A percentile compares a stretch with the other conserved stretches of the same genome.
Evolutionary conservation across 2,888 invertebrate genomes (phyloP).

Genomic region (Therioaphis trifolii): DNA sequence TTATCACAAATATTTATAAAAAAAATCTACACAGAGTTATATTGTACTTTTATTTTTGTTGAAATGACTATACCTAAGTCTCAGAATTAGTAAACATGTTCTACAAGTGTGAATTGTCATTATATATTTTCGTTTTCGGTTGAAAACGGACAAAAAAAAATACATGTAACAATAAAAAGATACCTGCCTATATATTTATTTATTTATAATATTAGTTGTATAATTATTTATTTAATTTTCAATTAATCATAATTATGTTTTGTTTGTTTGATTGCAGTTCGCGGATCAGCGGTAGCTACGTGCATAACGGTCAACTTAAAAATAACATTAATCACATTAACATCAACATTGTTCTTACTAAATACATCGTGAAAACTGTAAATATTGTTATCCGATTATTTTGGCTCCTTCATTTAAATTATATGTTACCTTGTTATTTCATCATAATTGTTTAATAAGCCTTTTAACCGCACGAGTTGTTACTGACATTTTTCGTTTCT

Average conservation of each 20-base stretch:
- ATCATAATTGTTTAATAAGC: slow-evolving; percentile 26
- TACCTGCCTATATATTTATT: too few relatives aligned
- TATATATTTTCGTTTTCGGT: too few relatives aligned
- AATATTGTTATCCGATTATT: slow-evolving; percentile 36
- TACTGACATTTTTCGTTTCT: background rate
- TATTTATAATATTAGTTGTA: too few relatives aligned
- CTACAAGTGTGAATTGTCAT: too few relatives aligned
- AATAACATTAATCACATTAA: slow-evolving; percentile 32
- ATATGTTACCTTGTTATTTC: slow-evolving; percentile 33
- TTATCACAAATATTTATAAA: too few relatives aligned
- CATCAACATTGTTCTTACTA: slow-evolving; percentile 28
- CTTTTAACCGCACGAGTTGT: slow-evolving; percentile 21
- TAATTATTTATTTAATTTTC: slow-evolving; percentile 4
- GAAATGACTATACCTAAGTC: too few relatives aligned
- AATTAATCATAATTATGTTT: background rate
- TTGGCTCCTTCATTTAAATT: slow-evolving; percentile 29
- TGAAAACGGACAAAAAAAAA: too few relatives aligned
- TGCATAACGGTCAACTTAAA: slow-evolving; percentile 33
- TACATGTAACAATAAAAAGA: too few relatives aligned
- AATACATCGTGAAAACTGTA: slow-evolving; percentile 50
- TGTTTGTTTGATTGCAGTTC: slow-evolving; percentile 41
- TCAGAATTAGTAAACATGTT: too few relatives aligned
- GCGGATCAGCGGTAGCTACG: slow-evolving; percentile 46
- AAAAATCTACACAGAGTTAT: too few relatives aligned
- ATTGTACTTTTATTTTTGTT: too few relatives aligned